phyloP scores from a whole-genome alignment of 1,140 invertebrate species.

The Orius insidiosus region DNA sequence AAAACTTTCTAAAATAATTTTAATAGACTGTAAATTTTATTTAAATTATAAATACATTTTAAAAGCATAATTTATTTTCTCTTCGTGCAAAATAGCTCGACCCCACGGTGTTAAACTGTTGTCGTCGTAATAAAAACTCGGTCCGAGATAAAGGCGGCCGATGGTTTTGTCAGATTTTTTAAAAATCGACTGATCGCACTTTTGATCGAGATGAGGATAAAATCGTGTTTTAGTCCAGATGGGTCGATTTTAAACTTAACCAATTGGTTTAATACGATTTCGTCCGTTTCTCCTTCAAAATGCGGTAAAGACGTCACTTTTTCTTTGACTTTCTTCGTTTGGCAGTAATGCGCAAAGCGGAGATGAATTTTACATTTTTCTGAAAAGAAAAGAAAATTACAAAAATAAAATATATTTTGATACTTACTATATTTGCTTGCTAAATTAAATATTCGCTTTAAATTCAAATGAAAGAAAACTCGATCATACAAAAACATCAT shows the following conservation, averaged over 20 bases:
- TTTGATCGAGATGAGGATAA: slow-evolving; percentile 9
- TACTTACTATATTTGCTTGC: not conserved
- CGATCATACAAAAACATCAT: slow-evolving; percentile 3
- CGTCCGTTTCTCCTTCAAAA: not conserved
- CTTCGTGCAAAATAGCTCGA: slow-evolving; percentile 5
- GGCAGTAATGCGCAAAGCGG: slow-evolving; percentile 9
- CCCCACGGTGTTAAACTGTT: slow-evolving; percentile 11
- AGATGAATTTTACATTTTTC: slow-evolving; percentile 8
- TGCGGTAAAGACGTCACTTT: slow-evolving; percentile 2
- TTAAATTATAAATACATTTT: slow-evolving; percentile 4
- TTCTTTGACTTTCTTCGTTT: slow-evolving; percentile 14
- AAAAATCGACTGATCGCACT: slow-evolving; percentile 2
- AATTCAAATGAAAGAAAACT: slow-evolving; percentile 1
- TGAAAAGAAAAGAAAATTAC: slow-evolving; percentile 1
- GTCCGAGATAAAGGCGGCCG: slow-evolving; percentile 11
- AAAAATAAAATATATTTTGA: not conserved
- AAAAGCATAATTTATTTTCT: slow-evolving; percentile 1
- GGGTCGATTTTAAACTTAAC: slow-evolving; percentile 10
- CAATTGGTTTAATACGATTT: slow-evolving; percentile 3
- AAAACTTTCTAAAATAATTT: too few relatives aligned
- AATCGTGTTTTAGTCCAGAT: slow-evolving; percentile 5
- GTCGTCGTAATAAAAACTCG: slow-evolving; percentile 9
- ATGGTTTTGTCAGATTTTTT: slow-evolving; percentile 12
- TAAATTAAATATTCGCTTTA: not conserved
- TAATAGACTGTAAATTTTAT: not conserved